phyloP scores from a whole-genome alignment of 1,140 invertebrate species.

The Penaeus chinensis region DNA sequence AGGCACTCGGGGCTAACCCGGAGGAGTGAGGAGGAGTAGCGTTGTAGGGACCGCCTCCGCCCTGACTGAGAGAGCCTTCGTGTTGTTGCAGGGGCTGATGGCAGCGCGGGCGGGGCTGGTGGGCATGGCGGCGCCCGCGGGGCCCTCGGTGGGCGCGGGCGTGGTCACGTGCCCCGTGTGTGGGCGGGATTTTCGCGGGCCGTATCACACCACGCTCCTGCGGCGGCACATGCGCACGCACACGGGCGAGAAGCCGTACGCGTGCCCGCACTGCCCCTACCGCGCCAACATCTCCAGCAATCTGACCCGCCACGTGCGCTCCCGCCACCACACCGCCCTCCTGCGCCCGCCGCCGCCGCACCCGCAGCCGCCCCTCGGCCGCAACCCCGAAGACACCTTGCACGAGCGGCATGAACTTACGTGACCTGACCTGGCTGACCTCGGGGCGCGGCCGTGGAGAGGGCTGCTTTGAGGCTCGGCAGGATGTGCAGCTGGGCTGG shows the following conservation, averaged over 20 bases:
- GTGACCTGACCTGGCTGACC: too few species aligned
- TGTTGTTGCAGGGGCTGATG: constrained; percentile 59
- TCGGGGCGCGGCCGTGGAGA: too few species aligned
- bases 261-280: constrained; percentile 66
- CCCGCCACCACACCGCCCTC: constrained; percentile 35
- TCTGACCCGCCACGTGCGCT: constrained; percentile 58
- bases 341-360: constrained; percentile 6
- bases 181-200: constrained; percentile 59
- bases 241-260: constrained; percentile 71
- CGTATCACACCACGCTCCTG: constrained; percentile 61
- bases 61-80: constrained; percentile 50
- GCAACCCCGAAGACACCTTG: background rate
- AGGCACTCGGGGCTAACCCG: too few species aligned
- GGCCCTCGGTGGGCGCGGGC: constrained; percentile 14
- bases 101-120: constrained; percentile 45
- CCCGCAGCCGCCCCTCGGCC: background rate
- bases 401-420: constrained; percentile 29
- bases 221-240: constrained; percentile 65
- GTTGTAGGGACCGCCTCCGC: background rate
- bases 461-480: too few species aligned
- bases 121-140: constrained; percentile 41
- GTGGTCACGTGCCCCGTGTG: constrained; percentile 56
- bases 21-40: background rate
- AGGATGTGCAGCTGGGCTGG: too few species aligned
- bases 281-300: constrained; percentile 62